phyloP scores from a whole-genome alignment of 2,888 invertebrate species.

The Andrena bucephala region DNA sequence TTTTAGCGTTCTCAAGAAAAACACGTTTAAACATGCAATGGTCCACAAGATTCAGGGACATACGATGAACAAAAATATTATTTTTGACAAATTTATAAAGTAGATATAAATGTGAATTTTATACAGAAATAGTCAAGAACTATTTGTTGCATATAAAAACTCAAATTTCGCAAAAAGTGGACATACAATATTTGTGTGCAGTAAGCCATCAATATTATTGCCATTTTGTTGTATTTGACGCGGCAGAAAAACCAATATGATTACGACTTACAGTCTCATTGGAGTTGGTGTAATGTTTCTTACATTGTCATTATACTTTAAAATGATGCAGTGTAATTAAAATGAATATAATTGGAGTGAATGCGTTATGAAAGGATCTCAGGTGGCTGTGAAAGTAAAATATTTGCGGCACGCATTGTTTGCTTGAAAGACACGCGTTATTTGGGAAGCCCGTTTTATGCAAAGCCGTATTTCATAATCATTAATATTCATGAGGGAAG shows the following conservation, averaged over 20 bases:
- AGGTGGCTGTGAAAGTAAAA: background rate
- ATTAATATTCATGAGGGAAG: conserved; percentile 48
- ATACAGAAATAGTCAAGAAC: too few species aligned
- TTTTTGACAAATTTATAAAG: too few species aligned
- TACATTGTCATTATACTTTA: background rate
- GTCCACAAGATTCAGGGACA: background rate
- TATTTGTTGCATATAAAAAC: too few species aligned
- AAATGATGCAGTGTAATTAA: background rate
- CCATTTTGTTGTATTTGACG: background rate
- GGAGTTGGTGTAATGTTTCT: background rate
- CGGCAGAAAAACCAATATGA: conserved; percentile 8
- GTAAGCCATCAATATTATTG: conserved; percentile 1
- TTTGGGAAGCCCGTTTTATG: background rate
- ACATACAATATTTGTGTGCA: too few species aligned
- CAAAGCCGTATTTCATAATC: conserved; percentile 34
- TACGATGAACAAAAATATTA: too few species aligned
- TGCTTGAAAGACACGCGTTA: background rate
- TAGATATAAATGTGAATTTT: too few species aligned
- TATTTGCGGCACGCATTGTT: background rate
- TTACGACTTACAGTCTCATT: background rate
- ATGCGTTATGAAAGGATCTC: background rate
- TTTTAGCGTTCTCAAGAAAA: too few species aligned
- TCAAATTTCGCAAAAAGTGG: too few species aligned
- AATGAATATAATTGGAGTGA: background rate
- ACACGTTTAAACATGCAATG: too few species aligned